Evolutionary conservation across 2,888 invertebrate genomes (phyloP), one percentile per base, ranked within the genome.

Genomic region (Andrena chrysosceles): DNA sequence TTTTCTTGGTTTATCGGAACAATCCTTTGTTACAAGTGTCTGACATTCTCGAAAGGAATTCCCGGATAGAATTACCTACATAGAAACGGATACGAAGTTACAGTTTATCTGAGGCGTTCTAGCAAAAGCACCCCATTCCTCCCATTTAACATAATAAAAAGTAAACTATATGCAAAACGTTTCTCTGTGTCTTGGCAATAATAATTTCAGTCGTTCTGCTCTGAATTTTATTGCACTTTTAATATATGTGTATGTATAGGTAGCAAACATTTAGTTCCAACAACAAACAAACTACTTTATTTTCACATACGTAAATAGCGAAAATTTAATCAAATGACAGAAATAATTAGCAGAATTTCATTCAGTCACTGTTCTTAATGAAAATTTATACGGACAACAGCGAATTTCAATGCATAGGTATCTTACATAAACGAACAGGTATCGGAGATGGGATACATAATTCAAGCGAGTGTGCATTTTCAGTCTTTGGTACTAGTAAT

Each of bases 1-100:
- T 92, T 94, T 94, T 84, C 92, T 92, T 89, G 90, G 90, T 89
- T 91, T 91, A 90, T 92, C 91, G 88, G 87, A 77, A 87, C 73
- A 62, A 69, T 64, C 64, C 62, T 76, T 63, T 75, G 64, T 79
- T 75, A 64, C 81, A 56, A 63, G 29, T n/a, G 84, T 60, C 71
- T 31, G 52, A 77, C 49, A 69, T 54, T 67, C 42, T 7, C 4
- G 52, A n/a, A 64, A 52, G 62, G 63, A 49, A 29, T 52, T 69
- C 23, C 23, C 31, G 60, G 59, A 67, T 74, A 68, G 56, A 66
- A 35, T 42, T 64, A 35, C 26, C 42, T 33, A 42, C 13, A 42
- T 42, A 10, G 5, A n/a, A 64, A 42, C 10, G 29, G 63, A 35
- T 63, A 63, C n/a, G 63, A 10, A 64, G 35, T 42, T 23, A 56